Conservation (phyloP, 2,797 vertebrate genomes). For the Vireo griseus region DNA sequence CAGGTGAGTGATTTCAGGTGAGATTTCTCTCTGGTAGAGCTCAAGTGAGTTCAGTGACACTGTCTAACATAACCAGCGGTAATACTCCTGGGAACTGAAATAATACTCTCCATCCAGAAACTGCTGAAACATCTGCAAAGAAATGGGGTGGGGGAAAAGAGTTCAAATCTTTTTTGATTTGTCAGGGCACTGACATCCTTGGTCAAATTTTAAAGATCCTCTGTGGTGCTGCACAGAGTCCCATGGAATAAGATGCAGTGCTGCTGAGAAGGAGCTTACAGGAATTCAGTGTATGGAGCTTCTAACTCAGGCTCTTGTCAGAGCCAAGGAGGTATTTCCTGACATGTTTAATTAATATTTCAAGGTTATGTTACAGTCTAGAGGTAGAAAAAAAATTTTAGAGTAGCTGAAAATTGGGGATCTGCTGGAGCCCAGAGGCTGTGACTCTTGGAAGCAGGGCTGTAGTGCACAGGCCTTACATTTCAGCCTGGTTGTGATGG, state of each 20-base stretch:
- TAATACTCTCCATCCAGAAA: neutral
- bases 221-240: fast-evolving
- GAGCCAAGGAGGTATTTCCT: neutral
- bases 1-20: neutral
- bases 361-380: neutral
- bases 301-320: neutral
- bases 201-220: neutral
- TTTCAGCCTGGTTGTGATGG: neutral
- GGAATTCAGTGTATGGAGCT: neutral
- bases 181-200: neutral
- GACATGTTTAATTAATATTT: neutral
- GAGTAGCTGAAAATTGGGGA: neutral
- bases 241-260: neutral
- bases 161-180: neutral
- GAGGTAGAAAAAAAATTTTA: neutral
- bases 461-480: neutral
- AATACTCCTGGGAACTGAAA: neutral
- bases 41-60: neutral
- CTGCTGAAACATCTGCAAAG: neutral
- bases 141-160: neutral
- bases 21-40: neutral
- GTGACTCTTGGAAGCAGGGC: neutral
- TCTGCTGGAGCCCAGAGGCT: neutral
- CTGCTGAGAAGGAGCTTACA: neutral
- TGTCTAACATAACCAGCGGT: neutral